Evolutionary conservation across 2,888 invertebrate genomes (phyloP), one percentile per base, ranked within the genome.

Genomic region (Drosophila leonis): DNA sequence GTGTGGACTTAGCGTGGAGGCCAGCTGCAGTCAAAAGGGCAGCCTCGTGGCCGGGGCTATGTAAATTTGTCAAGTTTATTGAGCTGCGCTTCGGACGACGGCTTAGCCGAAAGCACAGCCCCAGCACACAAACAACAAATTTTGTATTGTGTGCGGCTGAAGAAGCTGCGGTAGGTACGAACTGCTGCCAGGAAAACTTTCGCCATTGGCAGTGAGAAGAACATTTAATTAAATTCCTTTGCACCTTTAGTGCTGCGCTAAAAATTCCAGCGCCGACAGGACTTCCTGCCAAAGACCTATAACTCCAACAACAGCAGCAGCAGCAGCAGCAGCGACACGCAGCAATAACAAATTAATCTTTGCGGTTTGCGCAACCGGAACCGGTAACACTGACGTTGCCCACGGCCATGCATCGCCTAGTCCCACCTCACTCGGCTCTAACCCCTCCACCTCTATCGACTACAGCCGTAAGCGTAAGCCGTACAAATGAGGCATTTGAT

Each of bases 341-440:
- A 80, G 90, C 90, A 82, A 85, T 88, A 87, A 89, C 90, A 78
- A 87, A 87, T 87, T 90, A 90, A 87, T 87, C 90, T 88, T 88
- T 90, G 88, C 70, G 86, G 86, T 64, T 82, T 75, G 72, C 68
- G 66, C 70, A 75, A 79, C 75, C 79, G 75, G 70, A 79, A 70
- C 61, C 61, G 61, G 69, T 31, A 49, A 68, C 56, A 42, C 54
- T 55, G 66, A 37, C 65, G 37, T 35, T 35, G 33, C 37, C 65
- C 31, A 52, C 49, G 37, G 8, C 13, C 31, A 29, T 24, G 33
- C n/a, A 31, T 10, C 42, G 18, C 41, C 12, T 2, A 41, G 41
- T 1, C 4, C 15, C 15, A 0, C 12, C 20, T 2, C 54, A 5
- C 31, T 18, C 18, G 10, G 0, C 33, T n/a, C 37, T 4, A 4